Evolutionary conservation across 2,113 vertebrate genomes (phyloP).

Genomic region (Amazona guildingii): DNA sequence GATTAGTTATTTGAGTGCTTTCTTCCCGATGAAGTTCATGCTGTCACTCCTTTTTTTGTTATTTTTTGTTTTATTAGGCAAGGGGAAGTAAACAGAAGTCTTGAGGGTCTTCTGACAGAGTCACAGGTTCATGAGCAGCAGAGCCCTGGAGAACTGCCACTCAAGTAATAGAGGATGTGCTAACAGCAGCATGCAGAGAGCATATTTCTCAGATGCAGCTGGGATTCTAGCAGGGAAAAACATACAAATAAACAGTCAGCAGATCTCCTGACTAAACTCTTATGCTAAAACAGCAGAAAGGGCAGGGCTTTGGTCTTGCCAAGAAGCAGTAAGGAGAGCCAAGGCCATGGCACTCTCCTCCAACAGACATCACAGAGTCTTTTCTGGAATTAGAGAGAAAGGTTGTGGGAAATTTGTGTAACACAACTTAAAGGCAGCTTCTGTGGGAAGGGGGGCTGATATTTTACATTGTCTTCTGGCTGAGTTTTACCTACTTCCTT

Average conservation of each 20-base stretch:
- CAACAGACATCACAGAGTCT: not conserved
- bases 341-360: not conserved
- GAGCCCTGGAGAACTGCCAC: not conserved
- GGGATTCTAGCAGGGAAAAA: not conserved
- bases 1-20: not conserved
- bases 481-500: not conserved
- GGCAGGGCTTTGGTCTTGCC: not conserved
- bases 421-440: not conserved
- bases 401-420: not conserved
- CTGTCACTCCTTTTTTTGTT: not conserved
- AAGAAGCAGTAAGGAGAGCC: not conserved
- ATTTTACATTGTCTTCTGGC: not conserved
- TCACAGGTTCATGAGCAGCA: accelerated
- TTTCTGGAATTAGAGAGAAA: not conserved
- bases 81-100: not conserved
- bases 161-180: accelerated
- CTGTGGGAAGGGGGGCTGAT: not conserved
- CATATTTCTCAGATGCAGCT: not conserved
- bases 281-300: not conserved
- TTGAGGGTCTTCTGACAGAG: not conserved
- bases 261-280: not conserved
- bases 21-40: not conserved
- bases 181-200: not conserved
- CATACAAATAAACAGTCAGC: not conserved
- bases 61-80: not conserved